These are phyloP conservation scores for Octomys mimax DNA, from an alignment of 2,797 vertebrate genomes.

Conservation along the genomic window DNA sequence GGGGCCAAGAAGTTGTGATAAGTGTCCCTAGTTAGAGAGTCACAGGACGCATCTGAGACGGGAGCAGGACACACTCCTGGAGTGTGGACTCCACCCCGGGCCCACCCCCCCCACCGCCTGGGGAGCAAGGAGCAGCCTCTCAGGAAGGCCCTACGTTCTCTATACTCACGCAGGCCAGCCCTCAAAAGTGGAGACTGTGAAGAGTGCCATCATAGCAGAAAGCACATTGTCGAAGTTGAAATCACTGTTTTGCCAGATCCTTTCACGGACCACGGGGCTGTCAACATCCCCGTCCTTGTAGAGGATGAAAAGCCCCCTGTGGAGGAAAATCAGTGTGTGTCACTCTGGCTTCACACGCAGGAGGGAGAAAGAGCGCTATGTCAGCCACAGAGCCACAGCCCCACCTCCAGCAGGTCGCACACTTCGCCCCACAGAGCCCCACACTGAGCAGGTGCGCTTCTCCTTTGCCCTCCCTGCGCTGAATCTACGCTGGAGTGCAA, in stretches of 20 bases:
- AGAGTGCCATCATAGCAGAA: constrained; percentile 99
- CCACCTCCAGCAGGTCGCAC: not conserved
- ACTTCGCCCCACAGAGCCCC: fast-evolving
- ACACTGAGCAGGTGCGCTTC: not conserved
- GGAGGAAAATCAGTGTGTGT: constrained; percentile 58
- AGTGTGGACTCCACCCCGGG: not conserved
- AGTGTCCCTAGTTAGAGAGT: not conserved
- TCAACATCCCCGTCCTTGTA: constrained; percentile 99
- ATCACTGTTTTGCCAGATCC: constrained; percentile 98
- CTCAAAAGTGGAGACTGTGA: constrained; percentile 99
- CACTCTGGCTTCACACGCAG: not conserved
- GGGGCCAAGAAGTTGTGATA: not conserved
- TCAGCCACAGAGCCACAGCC: not conserved
- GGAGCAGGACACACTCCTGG: not conserved
- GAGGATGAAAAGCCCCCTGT: constrained; percentile 96
- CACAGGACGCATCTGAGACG: not conserved
- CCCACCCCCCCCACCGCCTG: not conserved
- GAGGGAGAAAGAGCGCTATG: not conserved
- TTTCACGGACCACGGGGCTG: constrained; percentile 95
- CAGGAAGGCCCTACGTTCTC: fast-evolving
- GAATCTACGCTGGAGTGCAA: not conserved
- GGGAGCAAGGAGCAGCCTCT: not conserved
- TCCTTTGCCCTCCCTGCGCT: not conserved
- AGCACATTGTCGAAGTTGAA: constrained; percentile 99
- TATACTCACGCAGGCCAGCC: constrained; percentile 98